A percentile compares a stretch with the other conserved stretches of the same genome.
phyloP scores from a whole-genome alignment of 1,140 invertebrate genomes.

The Psilanteris sp. region DNA sequence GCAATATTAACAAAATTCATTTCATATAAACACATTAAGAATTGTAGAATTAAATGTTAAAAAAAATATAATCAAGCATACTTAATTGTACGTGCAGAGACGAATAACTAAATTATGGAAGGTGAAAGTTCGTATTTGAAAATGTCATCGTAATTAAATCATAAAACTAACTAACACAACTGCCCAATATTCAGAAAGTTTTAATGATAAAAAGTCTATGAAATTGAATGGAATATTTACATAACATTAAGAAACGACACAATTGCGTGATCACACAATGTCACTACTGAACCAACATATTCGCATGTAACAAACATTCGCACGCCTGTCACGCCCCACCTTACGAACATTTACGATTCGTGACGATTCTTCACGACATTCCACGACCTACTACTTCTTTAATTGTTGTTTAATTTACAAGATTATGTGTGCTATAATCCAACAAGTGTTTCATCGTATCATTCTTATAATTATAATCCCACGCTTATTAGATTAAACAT shows the following conservation, averaged over 20 bases:
- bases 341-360: conserved; percentile 26
- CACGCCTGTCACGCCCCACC: conserved; percentile 51
- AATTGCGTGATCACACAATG: conserved; percentile 3
- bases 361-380: conserved; percentile 26
- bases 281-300: conserved; percentile 7
- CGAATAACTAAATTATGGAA: conserved; percentile 28
- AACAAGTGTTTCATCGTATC: conserved; percentile 5
- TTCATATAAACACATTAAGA: no score
- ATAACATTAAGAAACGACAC: conserved; percentile 8
- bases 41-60: no score
- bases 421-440: neutral
- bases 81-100: conserved; percentile 13
- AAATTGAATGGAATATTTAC: conserved; percentile 31
- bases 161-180: neutral
- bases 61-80: conserved; percentile 6
- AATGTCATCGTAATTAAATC: neutral
- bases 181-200: neutral
- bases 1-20: no score
- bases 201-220: neutral
- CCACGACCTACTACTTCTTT: conserved; percentile 4
- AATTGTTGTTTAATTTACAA: conserved; percentile 19
- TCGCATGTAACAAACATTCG: conserved; percentile 29
- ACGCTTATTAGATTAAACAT: no score
- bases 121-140: conserved; percentile 24
- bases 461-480: no score